Evolutionary conservation across 1,140 invertebrate species (phyloP).

Genomic region (Drosophila athabasca): DNA sequence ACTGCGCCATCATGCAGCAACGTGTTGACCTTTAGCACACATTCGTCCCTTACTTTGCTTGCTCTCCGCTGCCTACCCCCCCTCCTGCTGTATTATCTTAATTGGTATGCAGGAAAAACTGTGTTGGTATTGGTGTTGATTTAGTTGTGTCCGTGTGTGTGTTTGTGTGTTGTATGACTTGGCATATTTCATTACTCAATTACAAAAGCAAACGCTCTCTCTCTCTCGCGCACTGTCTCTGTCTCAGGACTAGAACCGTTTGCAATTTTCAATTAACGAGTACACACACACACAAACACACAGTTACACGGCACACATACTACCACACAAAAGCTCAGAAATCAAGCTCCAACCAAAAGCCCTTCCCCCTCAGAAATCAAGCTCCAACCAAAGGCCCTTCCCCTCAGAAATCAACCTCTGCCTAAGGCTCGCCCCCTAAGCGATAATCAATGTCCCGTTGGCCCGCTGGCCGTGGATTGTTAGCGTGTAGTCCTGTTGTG

Average conservation of each 20-base stretch:
- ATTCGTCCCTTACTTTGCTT: constrained; percentile 1
- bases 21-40: constrained; percentile 36
- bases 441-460: constrained; percentile 7
- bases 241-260: constrained; percentile 29
- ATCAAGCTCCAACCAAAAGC: not conserved
- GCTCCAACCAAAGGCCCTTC: not conserved
- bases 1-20: constrained; percentile 35
- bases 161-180: constrained; percentile 25
- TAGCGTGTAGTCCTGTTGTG: not conserved
- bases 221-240: not conserved
- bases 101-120: constrained; percentile 49
- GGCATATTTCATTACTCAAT: constrained; percentile 72
- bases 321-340: not conserved
- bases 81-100: constrained; percentile 39
- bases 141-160: constrained; percentile 13
- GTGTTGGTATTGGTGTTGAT: constrained; percentile 11
- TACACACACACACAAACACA: not conserved
- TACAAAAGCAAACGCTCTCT: constrained; percentile 62
- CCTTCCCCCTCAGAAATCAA: not conserved
- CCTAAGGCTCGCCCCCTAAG: constrained; percentile 6
- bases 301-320: too few species aligned
- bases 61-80: too few species aligned
- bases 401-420: constrained; percentile 3
- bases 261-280: constrained; percentile 72
- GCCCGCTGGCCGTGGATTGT: too few species aligned